These are phyloP conservation scores for Nycteola revayana DNA, from an alignment of 2,888 invertebrate species.

Conservation along the genomic window DNA sequence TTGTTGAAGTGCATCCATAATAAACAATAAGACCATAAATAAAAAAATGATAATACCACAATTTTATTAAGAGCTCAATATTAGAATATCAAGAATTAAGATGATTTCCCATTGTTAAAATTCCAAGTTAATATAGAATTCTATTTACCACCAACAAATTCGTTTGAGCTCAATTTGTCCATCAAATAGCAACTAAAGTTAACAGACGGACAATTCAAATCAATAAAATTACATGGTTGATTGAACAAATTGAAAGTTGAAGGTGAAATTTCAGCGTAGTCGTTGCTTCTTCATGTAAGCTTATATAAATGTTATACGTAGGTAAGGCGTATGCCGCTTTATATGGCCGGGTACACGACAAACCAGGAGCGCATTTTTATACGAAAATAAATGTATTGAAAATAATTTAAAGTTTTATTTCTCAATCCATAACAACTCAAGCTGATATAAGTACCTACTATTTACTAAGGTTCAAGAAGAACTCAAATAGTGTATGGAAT, in stretches of 20 bases:
- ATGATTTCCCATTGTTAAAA: no score
- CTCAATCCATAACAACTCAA: background rate
- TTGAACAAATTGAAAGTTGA: constrained; percentile 28
- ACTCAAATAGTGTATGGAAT: no score
- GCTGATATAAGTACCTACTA: no score
- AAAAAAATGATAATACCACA: no score
- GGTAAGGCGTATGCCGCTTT: constrained; percentile 60
- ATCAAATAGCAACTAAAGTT: constrained; percentile 13
- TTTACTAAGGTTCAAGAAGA: no score
- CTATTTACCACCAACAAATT: no score
- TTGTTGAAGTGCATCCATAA: no score
- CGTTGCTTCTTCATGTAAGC: constrained; percentile 30
- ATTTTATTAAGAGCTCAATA: no score
- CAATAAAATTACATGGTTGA: constrained; percentile 20
- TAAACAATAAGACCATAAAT: no score
- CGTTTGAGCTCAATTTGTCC: constrained; percentile 23
- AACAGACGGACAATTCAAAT: constrained; percentile 24
- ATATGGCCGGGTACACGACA: constrained; percentile 37
- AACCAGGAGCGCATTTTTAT: constrained; percentile 62
- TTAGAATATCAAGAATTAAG: no score
- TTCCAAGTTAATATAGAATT: no score
- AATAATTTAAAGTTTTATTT: constrained; percentile 17
- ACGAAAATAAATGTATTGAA: constrained; percentile 69
- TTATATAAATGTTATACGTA: constrained; percentile 47
- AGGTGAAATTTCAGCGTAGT: constrained; percentile 8